Evolutionary conservation across 1,140 invertebrate genomes (phyloP), one percentile per base, ranked within the genome.

Genomic region (Trichoplusia ni): DNA sequence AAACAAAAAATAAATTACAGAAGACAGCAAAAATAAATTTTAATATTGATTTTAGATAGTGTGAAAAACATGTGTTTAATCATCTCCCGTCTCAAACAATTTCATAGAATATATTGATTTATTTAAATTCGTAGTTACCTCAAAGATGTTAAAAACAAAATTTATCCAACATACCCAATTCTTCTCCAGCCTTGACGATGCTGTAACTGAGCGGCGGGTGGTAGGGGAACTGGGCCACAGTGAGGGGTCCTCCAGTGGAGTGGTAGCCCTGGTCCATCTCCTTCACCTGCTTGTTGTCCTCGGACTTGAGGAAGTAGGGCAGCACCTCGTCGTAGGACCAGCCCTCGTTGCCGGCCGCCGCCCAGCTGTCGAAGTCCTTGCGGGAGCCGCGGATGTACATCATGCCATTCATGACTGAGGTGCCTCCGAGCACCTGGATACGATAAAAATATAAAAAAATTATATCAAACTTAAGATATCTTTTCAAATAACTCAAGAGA

Each of bases 341-440:
- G 18, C 97, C 97, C 1, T 93, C 91, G 73, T 97, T 97, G 1
- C 98, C 98, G 42, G 95, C 91, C 3, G 92, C 92, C 4, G 95
- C 95, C 98, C 98, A 99, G 42, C 94, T 91, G 79, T 99, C 96
- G 86, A 95, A 99, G 86, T 99, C 98, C 69, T 94, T 94, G 6
- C 95, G 93, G 73, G 97, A 96, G 1, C 98, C 98, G 44, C 98
- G 92, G 60, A 99, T 97, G 84, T 99, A 99, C 90, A 97, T 97
- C 98, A 99, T 99, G 1, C 97, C 97, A 84, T 99, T 99, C 89
- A 99, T 94, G 0, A 97, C 96, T 19, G 97, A 98, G 0, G 97
- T 98, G 1, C 98, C 98, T 13, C 98, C 98, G 1, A 98, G 83
- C 0, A 97, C 95, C 94, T 95, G 72, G 8, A 60, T n/a, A n/a